Evolutionary conservation across 2,113 vertebrate species (phyloP).

Genomic region (Hystrix cristata): DNA sequence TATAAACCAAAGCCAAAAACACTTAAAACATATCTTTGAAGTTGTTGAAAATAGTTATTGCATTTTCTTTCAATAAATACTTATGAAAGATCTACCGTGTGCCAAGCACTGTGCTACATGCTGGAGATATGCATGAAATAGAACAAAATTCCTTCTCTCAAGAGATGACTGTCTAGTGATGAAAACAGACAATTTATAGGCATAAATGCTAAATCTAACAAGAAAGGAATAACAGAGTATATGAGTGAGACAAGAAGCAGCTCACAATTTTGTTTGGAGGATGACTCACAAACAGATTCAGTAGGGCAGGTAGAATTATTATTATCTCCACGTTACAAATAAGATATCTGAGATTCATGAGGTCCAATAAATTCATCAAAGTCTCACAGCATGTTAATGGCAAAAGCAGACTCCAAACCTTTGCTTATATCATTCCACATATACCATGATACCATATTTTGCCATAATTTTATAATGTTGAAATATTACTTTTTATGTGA

Average conservation of each 20-base stretch:
- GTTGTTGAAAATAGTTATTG: not conserved
- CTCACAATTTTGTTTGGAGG: not conserved
- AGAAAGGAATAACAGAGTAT: not conserved
- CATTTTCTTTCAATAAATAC: not conserved
- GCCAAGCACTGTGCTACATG: not conserved
- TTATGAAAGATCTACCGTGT: not conserved
- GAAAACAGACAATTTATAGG: not conserved
- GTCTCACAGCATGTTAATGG: not conserved
- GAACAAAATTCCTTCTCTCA: not conserved
- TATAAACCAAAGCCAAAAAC: not conserved
- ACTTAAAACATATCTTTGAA: not conserved
- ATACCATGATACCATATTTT: not conserved
- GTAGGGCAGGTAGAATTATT: not conserved
- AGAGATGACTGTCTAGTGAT: not conserved
- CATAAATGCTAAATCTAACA: not conserved
- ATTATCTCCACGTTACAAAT: slow-evolving; percentile 15
- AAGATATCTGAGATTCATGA: not conserved
- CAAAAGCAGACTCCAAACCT: not conserved
- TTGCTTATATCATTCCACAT: not conserved
- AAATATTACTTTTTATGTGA: not conserved
- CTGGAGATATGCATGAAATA: not conserved
- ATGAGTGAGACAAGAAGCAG: not conserved
- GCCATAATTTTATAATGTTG: not conserved
- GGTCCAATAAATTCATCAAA: not conserved
- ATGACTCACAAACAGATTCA: not conserved